Percentiles rank a stretch among this genome's conserved stretches.
Conservation (phyloP, 2,797 vertebrate genomes). For the Centroberyx gerrardi region DNA sequence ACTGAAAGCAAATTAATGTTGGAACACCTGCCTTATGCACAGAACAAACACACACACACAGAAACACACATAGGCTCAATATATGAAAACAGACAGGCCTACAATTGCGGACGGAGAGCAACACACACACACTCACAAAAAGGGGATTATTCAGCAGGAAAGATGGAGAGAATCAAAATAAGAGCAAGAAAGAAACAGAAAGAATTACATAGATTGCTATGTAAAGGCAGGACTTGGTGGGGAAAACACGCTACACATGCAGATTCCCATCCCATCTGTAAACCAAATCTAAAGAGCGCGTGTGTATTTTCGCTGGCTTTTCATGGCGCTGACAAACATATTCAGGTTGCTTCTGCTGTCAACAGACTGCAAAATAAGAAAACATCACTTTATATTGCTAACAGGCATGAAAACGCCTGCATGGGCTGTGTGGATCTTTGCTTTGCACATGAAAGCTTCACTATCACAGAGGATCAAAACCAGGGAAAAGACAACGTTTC, state of each 20-base stretch:
- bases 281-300: neutral
- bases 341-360: neutral
- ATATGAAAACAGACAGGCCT: slow-evolving; percentile 19
- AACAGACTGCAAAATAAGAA: neutral
- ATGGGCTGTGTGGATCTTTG: neutral
- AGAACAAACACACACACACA: slow-evolving; percentile 19
- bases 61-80: slow-evolving; percentile 9
- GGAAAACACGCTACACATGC: too few species aligned
- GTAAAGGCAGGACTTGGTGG: too few species aligned
- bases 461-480: too few species aligned
- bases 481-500: too few species aligned
- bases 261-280: neutral
- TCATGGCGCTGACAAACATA: neutral
- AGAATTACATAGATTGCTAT: too few species aligned
- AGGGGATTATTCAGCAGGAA: too few species aligned
- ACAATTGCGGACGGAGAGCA: neutral
- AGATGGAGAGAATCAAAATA: neutral
- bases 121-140: neutral
- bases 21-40: slow-evolving; percentile 42
- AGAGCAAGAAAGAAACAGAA: neutral
- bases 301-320: neutral
- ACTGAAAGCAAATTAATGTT: slow-evolving; percentile 41
- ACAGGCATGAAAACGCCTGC: neutral
- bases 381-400: neutral
- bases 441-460: too few species aligned